Evolutionary conservation across 2,888 invertebrate species (phyloP), one percentile per base, ranked within the genome.

Genomic region (Abscondita cerata): DNA sequence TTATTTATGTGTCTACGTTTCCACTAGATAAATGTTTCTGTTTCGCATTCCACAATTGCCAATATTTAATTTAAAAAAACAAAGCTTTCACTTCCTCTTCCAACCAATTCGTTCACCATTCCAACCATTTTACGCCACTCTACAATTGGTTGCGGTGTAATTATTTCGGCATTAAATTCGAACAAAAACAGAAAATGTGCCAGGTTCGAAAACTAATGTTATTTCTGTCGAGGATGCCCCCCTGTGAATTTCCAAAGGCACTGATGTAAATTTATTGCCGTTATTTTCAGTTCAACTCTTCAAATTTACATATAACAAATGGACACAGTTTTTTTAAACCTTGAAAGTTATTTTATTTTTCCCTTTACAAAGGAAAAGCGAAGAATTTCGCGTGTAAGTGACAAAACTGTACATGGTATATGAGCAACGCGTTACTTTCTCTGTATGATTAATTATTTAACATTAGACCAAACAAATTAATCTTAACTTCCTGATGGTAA

Each of bases 221-320:
- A 62, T 68, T 70, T 65, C 67, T 66, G 66, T 63, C 62, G 67
- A 56, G 62, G 67, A 65, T 68, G 75, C 74, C 76, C 77, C 76
- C 77, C 75, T 75, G 70, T 70, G 73, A 73, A 68, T 67, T 66
- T 63, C 41, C 61, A 54, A 65, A 71, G 75, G 76, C 75, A 69
- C 74, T 76, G 75, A 76, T 75, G 76, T 72, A 74, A 77, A 77
- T 75, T 73, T 77, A 77, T 76, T 68, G 69, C 71, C 64, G 67
- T 68, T 68, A 69, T 72, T 72, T 73, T 70, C 67, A 74, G 69
- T 68, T 69, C 73, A 69, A 70, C 72, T 71, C 68, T 57, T 70
- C 67, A 70, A 73, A 75, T 75, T 76, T 74, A 70, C 74, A 75
- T 74, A 73, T 72, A 73, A 74, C 71, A 72, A 72, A 72, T 72